Conservation (phyloP, 2,113 vertebrate genomes). For the Microcebus ravelobensis region DNA sequence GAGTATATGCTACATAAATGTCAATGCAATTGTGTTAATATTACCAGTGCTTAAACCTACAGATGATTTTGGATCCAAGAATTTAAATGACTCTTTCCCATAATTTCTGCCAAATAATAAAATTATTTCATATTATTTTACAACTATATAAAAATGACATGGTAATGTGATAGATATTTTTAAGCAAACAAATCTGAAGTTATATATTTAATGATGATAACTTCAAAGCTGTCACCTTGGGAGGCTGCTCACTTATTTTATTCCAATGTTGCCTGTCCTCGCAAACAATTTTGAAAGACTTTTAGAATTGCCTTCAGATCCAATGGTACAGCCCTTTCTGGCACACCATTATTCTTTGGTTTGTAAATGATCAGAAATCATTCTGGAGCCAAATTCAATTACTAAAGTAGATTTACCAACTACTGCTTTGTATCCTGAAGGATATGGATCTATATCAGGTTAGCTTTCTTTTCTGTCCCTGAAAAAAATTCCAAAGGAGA, state of each 20-base stretch:
- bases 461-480: background rate
- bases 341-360: background rate
- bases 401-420: slow-evolving; percentile 11
- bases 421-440: background rate
- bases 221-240: background rate
- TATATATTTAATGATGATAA: background rate
- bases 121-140: slow-evolving; percentile 23
- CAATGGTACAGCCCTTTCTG: background rate
- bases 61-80: background rate
- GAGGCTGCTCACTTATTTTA: background rate
- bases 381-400: slow-evolving; percentile 16
- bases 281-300: slow-evolving; percentile 9
- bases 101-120: background rate
- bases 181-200: background rate
- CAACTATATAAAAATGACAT: background rate
- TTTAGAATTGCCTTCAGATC: background rate
- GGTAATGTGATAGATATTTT: background rate
- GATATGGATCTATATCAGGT: background rate
- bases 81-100: slow-evolving; percentile 13
- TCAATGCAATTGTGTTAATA: background rate
- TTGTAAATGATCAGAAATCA: background rate
- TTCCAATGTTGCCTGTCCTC: background rate
- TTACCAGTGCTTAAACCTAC: background rate
- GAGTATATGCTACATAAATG: background rate
- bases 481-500: slow-evolving; percentile 4